phyloP scores from a whole-genome alignment of 2,888 invertebrate genomes.

The Pachymerium ferrugineum region DNA sequence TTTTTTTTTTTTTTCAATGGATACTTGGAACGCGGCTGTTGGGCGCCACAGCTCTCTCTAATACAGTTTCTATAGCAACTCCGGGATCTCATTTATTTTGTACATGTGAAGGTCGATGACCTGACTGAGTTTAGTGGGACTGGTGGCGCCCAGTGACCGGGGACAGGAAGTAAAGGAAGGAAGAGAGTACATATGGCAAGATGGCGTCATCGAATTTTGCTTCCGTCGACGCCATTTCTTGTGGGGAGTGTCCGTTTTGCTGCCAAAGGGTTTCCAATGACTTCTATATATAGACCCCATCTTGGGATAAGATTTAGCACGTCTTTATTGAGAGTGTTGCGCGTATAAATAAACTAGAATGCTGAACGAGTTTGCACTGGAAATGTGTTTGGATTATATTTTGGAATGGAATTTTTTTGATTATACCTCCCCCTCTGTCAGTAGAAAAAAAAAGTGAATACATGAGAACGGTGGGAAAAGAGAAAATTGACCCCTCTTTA shows the following conservation, averaged over 20 bases:
- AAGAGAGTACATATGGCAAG: not conserved
- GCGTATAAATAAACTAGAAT: slow-evolving; percentile 14
- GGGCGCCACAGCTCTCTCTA: slow-evolving; percentile 21
- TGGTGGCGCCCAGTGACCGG: slow-evolving; percentile 27
- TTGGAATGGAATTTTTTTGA: not conserved
- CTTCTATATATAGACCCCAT: not conserved
- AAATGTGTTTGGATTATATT: not conserved
- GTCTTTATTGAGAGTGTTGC: slow-evolving; percentile 9
- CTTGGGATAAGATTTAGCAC: not conserved
- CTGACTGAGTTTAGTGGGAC: slow-evolving; percentile 25
- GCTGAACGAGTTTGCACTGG: not conserved
- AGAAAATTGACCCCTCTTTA: not conserved
- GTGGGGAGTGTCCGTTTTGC: too few species aligned
- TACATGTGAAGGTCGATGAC: slow-evolving; percentile 19
- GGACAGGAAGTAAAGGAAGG: slow-evolving; percentile 16
- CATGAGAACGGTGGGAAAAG: not conserved
- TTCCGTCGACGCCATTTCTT: not conserved
- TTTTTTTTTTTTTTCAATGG: not conserved
- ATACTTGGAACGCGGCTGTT: slow-evolving; percentile 16
- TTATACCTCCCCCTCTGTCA: too few species aligned
- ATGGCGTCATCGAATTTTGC: not conserved
- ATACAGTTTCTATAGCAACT: slow-evolving; percentile 21
- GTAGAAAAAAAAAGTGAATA: too few species aligned
- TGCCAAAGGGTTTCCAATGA: not conserved
- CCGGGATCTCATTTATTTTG: slow-evolving; percentile 27